Conservation (phyloP, 2,113 vertebrate genomes). For the Erpornis zantholeuca region DNA sequence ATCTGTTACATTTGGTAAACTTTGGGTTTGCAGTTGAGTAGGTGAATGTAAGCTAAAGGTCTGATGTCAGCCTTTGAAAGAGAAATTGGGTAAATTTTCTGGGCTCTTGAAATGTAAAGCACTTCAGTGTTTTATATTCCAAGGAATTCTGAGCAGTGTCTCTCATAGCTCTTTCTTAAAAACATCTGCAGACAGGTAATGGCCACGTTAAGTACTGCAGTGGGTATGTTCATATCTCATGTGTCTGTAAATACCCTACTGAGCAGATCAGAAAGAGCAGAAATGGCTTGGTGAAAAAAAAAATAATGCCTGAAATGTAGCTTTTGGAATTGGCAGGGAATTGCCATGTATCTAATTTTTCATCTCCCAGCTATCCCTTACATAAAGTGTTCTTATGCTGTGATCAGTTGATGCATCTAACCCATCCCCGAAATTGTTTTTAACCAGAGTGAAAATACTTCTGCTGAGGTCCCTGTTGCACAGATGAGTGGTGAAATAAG, state of each 20-base stretch:
- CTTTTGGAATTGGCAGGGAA: background rate
- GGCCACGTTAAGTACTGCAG: background rate
- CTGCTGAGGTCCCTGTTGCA: background rate
- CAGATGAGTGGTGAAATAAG: background rate
- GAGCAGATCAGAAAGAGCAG: background rate
- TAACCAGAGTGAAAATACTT: background rate
- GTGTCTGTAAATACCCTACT: background rate
- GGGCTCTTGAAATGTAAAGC: background rate
- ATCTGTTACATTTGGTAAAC: background rate
- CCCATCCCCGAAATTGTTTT: background rate
- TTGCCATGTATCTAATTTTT: background rate
- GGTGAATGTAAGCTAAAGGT: background rate
- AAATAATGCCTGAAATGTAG: background rate
- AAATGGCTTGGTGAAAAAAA: background rate
- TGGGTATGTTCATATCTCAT: background rate
- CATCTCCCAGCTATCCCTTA: background rate
- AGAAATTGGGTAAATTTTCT: background rate
- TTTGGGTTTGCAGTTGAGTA: background rate
- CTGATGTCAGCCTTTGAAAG: background rate
- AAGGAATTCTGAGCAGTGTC: background rate
- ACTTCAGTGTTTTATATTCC: background rate
- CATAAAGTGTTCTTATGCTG: rapidly evolving
- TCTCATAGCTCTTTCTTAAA: background rate
- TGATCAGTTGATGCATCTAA: background rate
- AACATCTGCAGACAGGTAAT: background rate